These are phyloP conservation scores for Cyclura pinguis DNA, from an alignment of 2,797 vertebrate genomes.

Conservation along the genomic window DNA sequence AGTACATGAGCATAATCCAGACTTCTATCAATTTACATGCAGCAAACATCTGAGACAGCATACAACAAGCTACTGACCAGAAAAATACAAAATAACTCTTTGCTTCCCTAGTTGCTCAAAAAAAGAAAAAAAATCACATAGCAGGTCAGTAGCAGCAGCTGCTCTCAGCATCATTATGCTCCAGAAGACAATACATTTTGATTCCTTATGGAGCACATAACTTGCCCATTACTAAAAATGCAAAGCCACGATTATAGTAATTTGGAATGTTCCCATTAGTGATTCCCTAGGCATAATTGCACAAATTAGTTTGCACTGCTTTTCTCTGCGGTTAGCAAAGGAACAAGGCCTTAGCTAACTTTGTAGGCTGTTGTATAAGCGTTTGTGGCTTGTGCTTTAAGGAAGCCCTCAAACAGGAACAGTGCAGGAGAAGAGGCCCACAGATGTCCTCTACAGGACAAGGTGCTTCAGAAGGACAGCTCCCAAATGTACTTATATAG, in stretches of 20 bases:
- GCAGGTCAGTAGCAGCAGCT: conserved; percentile 32
- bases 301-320: conserved; percentile 29
- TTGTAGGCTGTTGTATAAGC: not conserved
- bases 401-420: not conserved
- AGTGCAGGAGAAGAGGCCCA: not conserved
- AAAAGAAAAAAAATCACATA: not conserved
- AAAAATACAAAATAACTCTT: conserved; percentile 48
- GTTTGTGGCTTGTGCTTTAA: not conserved
- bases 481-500: too few relatives aligned
- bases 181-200: conserved; percentile 39
- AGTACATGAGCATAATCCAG: not conserved
- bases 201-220: conserved; percentile 28
- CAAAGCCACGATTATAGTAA: conserved; percentile 5
- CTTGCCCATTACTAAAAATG: conserved; percentile 36
- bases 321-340: conserved; percentile 19
- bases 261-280: conserved; percentile 33
- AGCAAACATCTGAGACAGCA: conserved; percentile 43
- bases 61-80: conserved; percentile 37
- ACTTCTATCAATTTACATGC: conserved; percentile 8
- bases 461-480: not conserved
- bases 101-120: conserved; percentile 34
- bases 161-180: conserved; percentile 33
- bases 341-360: not conserved
- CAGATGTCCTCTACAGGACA: not conserved
- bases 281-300: conserved; percentile 42